These are phyloP conservation scores for Eudasyphora cyanicolor DNA, from an alignment of 2,888 invertebrate species.

Conservation along the genomic window DNA sequence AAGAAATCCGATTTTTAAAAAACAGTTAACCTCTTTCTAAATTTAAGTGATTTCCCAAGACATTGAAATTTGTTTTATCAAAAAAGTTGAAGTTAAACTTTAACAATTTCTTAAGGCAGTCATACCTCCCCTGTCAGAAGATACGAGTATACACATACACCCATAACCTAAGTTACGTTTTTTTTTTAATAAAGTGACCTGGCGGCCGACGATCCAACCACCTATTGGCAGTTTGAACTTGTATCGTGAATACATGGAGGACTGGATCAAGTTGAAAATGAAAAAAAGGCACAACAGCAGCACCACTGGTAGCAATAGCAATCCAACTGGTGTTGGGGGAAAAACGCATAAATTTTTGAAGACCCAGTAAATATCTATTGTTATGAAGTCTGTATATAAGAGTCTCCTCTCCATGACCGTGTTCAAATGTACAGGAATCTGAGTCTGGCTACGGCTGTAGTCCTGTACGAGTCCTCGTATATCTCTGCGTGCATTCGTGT, in stretches of 20 bases:
- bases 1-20: too few species aligned
- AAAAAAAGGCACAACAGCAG: not conserved
- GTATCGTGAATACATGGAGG: not conserved
- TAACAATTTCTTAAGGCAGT: too few species aligned
- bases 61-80: too few species aligned
- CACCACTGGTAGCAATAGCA: not conserved
- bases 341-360: slow-evolving; percentile 50
- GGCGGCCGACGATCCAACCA: slow-evolving; percentile 25
- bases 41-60: too few species aligned
- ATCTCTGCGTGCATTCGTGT: not conserved
- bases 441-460: too few species aligned
- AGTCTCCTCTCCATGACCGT: too few species aligned
- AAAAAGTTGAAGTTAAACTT: too few species aligned
- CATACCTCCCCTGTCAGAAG: not conserved
- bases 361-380: slow-evolving; percentile 28
- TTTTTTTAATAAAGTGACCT: not conserved
- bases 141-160: not conserved
- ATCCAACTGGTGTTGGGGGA: slow-evolving; percentile 25
- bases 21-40: too few species aligned
- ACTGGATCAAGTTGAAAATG: not conserved
- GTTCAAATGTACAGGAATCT: too few species aligned
- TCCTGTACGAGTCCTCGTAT: not conserved
- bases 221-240: slow-evolving; percentile 45
- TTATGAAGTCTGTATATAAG: slow-evolving; percentile 3
- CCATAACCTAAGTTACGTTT: not conserved